Evolutionary conservation across 1,140 invertebrate species (phyloP).

Genomic region (Grapholita molesta): DNA sequence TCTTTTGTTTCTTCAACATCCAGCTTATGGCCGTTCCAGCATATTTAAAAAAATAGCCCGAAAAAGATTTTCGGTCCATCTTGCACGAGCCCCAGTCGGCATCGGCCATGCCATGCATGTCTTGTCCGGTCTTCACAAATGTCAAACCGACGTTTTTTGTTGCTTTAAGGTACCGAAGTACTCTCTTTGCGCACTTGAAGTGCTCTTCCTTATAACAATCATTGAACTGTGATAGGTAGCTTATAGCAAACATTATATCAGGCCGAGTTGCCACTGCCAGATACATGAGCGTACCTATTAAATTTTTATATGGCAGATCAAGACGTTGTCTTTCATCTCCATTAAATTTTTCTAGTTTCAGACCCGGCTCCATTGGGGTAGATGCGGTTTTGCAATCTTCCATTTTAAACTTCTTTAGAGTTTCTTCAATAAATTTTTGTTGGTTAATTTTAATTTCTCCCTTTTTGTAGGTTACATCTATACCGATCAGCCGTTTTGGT

Average conservation of each 20-base stretch:
- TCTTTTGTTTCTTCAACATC: not conserved
- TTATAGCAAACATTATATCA: no score
- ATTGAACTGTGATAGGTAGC: no score
- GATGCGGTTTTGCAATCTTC: constrained; percentile 32
- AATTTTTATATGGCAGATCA: no score
- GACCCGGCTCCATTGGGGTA: not conserved
- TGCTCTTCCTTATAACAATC: no score
- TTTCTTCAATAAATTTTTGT: not conserved
- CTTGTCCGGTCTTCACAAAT: not conserved
- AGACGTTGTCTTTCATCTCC: no score
- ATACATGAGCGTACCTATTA: no score
- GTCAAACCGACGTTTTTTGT: not conserved
- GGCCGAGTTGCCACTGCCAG: no score
- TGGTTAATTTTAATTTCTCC: no score
- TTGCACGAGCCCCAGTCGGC: constrained; percentile 39
- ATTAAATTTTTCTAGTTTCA: no score
- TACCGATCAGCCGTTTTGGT: no score
- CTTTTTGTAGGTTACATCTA: no score
- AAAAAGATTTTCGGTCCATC: constrained; percentile 41
- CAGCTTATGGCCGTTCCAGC: not conserved
- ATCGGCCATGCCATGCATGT: constrained; percentile 33
- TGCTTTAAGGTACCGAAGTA: constrained; percentile 22
- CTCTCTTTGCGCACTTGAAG: constrained; percentile 7
- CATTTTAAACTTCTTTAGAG: constrained; percentile 16
- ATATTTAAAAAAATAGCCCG: constrained; percentile 46